A percentile compares a stretch with the other conserved stretches of the same genome.
phyloP scores from a whole-genome alignment of 2,113 vertebrate genomes.

The Potamarius usumacintae region DNA sequence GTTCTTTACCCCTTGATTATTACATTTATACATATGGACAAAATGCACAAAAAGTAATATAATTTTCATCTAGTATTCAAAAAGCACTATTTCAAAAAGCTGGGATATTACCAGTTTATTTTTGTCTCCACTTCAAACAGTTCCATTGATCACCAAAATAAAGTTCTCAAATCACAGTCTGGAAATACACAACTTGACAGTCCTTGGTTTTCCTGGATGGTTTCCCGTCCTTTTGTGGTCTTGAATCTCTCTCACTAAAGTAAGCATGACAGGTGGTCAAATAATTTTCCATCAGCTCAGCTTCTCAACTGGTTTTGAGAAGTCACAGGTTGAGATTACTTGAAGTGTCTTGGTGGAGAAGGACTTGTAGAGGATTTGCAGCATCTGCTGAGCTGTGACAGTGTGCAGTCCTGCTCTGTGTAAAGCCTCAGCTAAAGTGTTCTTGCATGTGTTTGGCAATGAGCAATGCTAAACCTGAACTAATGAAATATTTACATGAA shows the following conservation, averaged over 20 bases:
- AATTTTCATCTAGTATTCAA: not conserved
- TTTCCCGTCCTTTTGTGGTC: constrained; percentile 18
- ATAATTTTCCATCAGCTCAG: constrained; percentile 51
- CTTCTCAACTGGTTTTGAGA: constrained; percentile 25
- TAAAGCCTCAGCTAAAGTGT: constrained; percentile 12
- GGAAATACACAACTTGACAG: not conserved
- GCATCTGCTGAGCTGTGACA: constrained; percentile 8
- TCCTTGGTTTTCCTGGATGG: constrained; percentile 49
- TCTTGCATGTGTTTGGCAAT: constrained; percentile 7
- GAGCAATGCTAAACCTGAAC: not conserved
- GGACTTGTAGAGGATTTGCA: constrained; percentile 9
- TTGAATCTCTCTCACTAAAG: constrained; percentile 44
- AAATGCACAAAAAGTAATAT: not conserved
- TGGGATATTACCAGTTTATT: not conserved
- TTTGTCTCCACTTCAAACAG: not conserved
- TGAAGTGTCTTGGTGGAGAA: constrained; percentile 23
- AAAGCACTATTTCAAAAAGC: not conserved
- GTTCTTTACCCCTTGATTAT: not conserved
- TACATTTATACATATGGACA: not conserved
- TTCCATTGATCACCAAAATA: not conserved
- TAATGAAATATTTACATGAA: not conserved
- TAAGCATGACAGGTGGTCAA: constrained; percentile 48
- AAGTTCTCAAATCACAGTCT: not conserved
- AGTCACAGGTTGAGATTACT: constrained; percentile 46
- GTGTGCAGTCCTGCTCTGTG: constrained; percentile 27